These are phyloP conservation scores for Holothuria glaberrima DNA, from an alignment of 35 echinoderm and acorn worm genomes.

Conservation along the genomic window DNA sequence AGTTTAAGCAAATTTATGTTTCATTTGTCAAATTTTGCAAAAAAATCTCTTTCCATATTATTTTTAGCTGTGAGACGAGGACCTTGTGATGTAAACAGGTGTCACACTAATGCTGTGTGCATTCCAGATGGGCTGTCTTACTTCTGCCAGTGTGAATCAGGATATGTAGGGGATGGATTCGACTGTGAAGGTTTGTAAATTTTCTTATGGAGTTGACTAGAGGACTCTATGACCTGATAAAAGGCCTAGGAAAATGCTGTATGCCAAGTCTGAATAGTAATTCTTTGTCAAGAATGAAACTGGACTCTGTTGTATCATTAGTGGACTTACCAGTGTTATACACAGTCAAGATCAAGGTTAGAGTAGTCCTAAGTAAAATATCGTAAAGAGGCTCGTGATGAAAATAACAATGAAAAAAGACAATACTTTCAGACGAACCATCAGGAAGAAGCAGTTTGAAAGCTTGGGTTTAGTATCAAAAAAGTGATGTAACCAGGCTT, in stretches of 20 bases:
- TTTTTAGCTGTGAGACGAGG: not conserved
- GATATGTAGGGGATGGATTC: constrained; percentile 26
- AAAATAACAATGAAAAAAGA: too few relatives aligned
- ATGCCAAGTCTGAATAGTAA: not conserved
- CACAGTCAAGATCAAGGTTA: too few relatives aligned
- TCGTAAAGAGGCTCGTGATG: too few relatives aligned
- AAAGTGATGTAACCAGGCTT: too few relatives aligned
- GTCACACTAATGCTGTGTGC: constrained; percentile 64
- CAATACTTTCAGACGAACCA: too few relatives aligned
- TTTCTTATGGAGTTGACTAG: not conserved
- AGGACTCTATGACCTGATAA: not conserved
- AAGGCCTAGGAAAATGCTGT: not conserved
- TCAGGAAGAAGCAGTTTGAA: too few relatives aligned
- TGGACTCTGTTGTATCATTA: too few relatives aligned
- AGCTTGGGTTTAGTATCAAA: too few relatives aligned
- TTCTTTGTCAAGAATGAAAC: not conserved
- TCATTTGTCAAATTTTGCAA: too few relatives aligned
- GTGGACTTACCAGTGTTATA: too few relatives aligned
- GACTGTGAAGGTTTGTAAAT: not conserved
- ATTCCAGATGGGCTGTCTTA: constrained; percentile 36
- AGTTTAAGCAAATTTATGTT: too few relatives aligned
- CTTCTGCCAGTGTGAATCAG: constrained; percentile 65
- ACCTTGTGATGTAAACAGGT: constrained; percentile 28
- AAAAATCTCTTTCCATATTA: not conserved
- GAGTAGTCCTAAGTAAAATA: too few relatives aligned